Conservation (phyloP, 2,888 invertebrate genomes). For the Blastobasis lacticolella region DNA sequence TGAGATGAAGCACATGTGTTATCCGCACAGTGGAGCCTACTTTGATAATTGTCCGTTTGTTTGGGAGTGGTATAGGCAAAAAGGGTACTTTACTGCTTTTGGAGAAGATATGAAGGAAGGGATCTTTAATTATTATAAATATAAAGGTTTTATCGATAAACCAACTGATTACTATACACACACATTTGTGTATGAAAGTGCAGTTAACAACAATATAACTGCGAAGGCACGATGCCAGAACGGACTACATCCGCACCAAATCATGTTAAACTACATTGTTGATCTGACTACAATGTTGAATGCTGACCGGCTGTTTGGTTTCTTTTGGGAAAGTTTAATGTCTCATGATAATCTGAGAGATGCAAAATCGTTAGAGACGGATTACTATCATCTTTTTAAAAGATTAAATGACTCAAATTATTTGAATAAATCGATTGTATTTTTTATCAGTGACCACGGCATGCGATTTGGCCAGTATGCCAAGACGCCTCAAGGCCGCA, state of each 20-base stretch:
- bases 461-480: slow-evolving; percentile 87
- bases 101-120: slow-evolving; percentile 79
- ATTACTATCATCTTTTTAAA: slow-evolving; percentile 72
- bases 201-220: slow-evolving; percentile 16
- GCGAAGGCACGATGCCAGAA: too few relatives aligned
- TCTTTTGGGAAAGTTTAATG: slow-evolving; percentile 86
- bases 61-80: slow-evolving; percentile 83
- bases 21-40: slow-evolving; percentile 58
- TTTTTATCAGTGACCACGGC: slow-evolving; percentile 91
- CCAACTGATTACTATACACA: slow-evolving; percentile 89
- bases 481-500: slow-evolving; percentile 80
- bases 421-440: slow-evolving; percentile 77
- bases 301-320: slow-evolving; percentile 78
- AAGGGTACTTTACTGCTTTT: slow-evolving; percentile 82
- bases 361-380: slow-evolving; percentile 79
- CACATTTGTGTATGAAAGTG: slow-evolving; percentile 76
- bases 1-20: slow-evolving; percentile 76
- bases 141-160: slow-evolving; percentile 67
- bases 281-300: slow-evolving; percentile 74
- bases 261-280: slow-evolving; percentile 79
- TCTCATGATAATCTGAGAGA: slow-evolving; percentile 87
- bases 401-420: slow-evolving; percentile 56
- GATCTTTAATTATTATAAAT: slow-evolving; percentile 16
- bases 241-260: slow-evolving; percentile 50
- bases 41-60: slow-evolving; percentile 86